phyloP scores from a whole-genome alignment of 2,888 invertebrate species.

The Aphidius colemani region DNA sequence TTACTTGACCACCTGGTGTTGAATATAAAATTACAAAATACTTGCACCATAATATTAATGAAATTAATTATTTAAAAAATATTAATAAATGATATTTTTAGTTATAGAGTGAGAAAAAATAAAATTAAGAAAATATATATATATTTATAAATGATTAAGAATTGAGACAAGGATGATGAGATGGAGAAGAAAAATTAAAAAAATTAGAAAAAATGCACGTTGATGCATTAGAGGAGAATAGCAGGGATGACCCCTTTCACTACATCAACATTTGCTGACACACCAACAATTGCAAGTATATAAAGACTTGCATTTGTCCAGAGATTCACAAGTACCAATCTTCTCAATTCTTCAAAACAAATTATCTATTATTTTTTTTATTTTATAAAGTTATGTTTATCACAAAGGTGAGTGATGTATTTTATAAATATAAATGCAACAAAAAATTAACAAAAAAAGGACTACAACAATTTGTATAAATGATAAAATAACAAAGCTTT shows the following conservation, averaged over 20 bases:
- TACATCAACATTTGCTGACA: constrained; percentile 48
- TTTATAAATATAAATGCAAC: not conserved
- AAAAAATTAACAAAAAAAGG: constrained; percentile 29
- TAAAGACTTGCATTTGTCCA: constrained; percentile 58
- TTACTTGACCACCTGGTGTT: not conserved
- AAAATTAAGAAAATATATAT: constrained; percentile 3
- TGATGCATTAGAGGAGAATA: constrained; percentile 56
- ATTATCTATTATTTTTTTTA: constrained; percentile 41
- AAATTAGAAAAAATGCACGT: constrained; percentile 29
- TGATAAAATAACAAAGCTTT: not conserved
- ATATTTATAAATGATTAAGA: constrained; percentile 22
- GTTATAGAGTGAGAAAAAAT: not conserved
- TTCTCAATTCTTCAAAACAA: constrained; percentile 50
- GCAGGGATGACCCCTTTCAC: constrained; percentile 62
- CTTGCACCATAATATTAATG: not conserved
- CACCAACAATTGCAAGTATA: constrained; percentile 49
- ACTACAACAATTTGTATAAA: not conserved
- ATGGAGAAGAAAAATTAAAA: constrained; percentile 33
- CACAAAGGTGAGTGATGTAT: constrained; percentile 51
- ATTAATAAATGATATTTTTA: not conserved
- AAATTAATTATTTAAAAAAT: not conserved
- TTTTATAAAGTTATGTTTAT: constrained; percentile 49
- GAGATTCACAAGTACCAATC: constrained; percentile 56
- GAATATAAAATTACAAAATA: constrained; percentile 13
- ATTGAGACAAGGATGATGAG: constrained; percentile 22